Evolutionary conservation across 2,113 vertebrate genomes (phyloP), one percentile per base, ranked within the genome.

Genomic region (Oriolus oriolus): DNA sequence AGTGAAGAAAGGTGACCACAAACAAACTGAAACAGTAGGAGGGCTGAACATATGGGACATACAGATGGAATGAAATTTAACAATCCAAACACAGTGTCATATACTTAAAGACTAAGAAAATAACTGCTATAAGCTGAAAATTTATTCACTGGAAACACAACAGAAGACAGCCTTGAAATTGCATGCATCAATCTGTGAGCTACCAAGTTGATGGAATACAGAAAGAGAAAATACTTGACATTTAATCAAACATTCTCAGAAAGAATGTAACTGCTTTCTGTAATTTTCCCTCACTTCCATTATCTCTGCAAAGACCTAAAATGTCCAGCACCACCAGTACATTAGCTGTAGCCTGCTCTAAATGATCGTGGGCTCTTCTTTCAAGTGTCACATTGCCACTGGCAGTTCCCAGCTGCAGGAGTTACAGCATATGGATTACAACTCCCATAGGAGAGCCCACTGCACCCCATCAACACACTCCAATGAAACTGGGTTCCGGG

Each of bases 61-160:
- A 57, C 70, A 87, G 91, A 96, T 91, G 76, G 86, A 86, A 92
- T 44, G 33, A 63, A 90, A 90, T 66, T 49, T 74, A 90, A 92
- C 90, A 84, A 80, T 90, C 60, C 56, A 84, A 77, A 93, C 69
- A 87, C 42, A 53, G 45, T 41, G 63, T 33, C 50, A 70, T 47
- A 31, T 52, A 90, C 56, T 86, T 52, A 52, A 65, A 50, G 37
- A 53, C 59, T 69, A 90, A 79, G 78, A 83, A 94, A 88, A 66
- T 90, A 94, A 31, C 76, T 86, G 42, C 52, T 61, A 35, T 66
- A 94, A 84, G 21, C 28, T 93, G 70, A 88, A 73, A 68, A 52
- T 52, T 14, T 87, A 60, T 83, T 73, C 66, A 57, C 27, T 88
- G 66, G 82, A 83, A 94, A 39, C 53, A 75, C 31, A 68, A 52